Percentiles rank a stretch among this genome's conserved stretches.
Evolutionary conservation across 2,113 vertebrate species (phyloP).

Genomic region (Thymallus thymallus): DNA sequence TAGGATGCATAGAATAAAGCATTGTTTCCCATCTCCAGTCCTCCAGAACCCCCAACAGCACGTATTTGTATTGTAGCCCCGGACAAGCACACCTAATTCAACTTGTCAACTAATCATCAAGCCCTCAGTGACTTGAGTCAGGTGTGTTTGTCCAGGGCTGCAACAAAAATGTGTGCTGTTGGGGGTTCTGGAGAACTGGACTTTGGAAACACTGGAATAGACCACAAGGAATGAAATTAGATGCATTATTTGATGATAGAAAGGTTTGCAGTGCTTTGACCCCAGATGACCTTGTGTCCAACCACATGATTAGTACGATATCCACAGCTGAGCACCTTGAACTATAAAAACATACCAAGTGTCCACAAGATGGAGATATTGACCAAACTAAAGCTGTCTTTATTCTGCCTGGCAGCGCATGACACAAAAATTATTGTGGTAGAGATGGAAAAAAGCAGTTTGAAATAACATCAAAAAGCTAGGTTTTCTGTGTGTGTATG

Average conservation of each 20-base stretch:
- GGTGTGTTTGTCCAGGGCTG: too few relatives aligned
- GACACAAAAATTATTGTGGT: slow-evolving; percentile 21
- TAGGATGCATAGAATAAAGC: too few relatives aligned
- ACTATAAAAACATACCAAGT: slow-evolving; percentile 7
- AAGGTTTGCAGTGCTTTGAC: slow-evolving; percentile 9
- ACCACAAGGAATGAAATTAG: not conserved
- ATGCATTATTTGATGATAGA: not conserved
- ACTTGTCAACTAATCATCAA: too few relatives aligned
- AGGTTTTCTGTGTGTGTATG: slow-evolving; percentile 53
- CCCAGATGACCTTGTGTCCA: slow-evolving; percentile 3
- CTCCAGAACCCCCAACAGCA: too few relatives aligned
- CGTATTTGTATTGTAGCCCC: too few relatives aligned
- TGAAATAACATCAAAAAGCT: slow-evolving; percentile 40
- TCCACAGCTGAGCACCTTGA: not conserved
- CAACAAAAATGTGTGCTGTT: too few relatives aligned
- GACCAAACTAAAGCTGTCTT: slow-evolving; percentile 63
- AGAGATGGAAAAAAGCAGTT: not conserved
- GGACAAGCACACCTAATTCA: too few relatives aligned
- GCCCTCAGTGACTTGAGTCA: too few relatives aligned
- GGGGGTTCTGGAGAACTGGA: too few relatives aligned
- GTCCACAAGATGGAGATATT: slow-evolving; percentile 82
- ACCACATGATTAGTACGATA: slow-evolving; percentile 9
- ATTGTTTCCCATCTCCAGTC: too few relatives aligned
- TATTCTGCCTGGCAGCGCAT: slow-evolving; percentile 29
- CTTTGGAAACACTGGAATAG: not conserved